Conservation (phyloP, 2,888 invertebrate species). For the Drosophila ezoana region DNA sequence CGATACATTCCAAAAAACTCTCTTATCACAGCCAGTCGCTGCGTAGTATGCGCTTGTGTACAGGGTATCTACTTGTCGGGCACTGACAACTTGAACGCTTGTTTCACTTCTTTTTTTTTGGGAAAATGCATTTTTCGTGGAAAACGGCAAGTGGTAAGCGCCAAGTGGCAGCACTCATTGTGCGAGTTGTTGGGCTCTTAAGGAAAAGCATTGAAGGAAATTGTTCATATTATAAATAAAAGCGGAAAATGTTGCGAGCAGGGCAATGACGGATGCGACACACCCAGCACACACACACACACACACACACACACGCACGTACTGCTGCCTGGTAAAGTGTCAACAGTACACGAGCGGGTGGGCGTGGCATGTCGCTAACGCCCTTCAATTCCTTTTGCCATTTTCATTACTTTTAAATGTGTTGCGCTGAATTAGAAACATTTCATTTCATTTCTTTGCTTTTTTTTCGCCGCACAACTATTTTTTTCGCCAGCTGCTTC, state of each 20-base stretch:
- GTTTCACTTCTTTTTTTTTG: conserved; percentile 5
- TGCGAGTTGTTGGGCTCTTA: conserved; percentile 37
- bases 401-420: conserved; percentile 78
- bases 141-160: conserved; percentile 58
- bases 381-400: conserved; percentile 61
- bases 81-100: neutral
- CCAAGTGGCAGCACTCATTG: conserved; percentile 65
- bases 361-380: conserved; percentile 43
- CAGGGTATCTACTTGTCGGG: neutral
- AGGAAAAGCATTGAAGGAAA: conserved; percentile 63
- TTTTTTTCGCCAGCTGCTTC: conserved; percentile 29
- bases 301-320: conserved; percentile 49
- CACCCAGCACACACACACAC: conserved; percentile 55
- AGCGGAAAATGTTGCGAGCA: conserved; percentile 78
- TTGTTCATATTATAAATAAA: conserved; percentile 80
- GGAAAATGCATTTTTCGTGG: conserved; percentile 73
- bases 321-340: conserved; percentile 46
- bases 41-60: neutral
- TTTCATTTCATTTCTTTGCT: conserved; percentile 52
- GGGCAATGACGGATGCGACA: conserved; percentile 74
- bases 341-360: conserved; percentile 43
- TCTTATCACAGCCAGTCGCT: too few relatives aligned
- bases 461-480: conserved; percentile 40
- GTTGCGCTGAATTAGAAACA: conserved; percentile 74
- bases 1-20: too few relatives aligned